Evolutionary conservation across 2,797 vertebrate species (phyloP), one percentile per base, ranked within the genome.

Genomic region (Florisuga fusca): DNA sequence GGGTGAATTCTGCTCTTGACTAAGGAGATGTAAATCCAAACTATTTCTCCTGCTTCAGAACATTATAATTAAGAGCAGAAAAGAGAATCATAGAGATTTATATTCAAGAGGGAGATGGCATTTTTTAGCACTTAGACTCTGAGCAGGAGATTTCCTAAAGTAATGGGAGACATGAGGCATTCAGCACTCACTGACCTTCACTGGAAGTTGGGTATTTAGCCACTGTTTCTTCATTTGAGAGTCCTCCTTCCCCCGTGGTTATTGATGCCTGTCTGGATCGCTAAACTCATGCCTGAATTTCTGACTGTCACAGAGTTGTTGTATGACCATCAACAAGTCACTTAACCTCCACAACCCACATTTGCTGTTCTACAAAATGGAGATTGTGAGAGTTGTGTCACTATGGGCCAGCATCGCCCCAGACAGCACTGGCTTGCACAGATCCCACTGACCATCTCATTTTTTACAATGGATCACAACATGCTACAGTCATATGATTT

Each of bases 131-230:
- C 72, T 91, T 88, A 61, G 15, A 34, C 82, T 90, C 71, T 95
- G 94, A 96, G 87, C 66, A 90, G 88, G 86, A 95, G 93, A 91
- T 82, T 94, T 90, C 63, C 57, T 0, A 0, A 16, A 2, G 63
- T 88, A 91, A 91, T 94, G 59, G 90, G 74, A 95, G 74, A 91
- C 31, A 93, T 78, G 77, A 94, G 74, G 48, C 74, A 76, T 94
- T 87, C 88, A 77, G 55, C 6, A 15, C 48, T 86, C 57, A 73
- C 27, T 95, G 90, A 93, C 90, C 88, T 96, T 94, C 31, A 0
- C 25, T 96, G 50, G 31, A 86, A 95, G 80, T 84, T 95, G 76
- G 77, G 55, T 93, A 75, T 41, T 77, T 62, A 73, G n/a, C 38
- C 43, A 59, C 45, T 66, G 43, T 84, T 81, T 82, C 67, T 92